Conservation (phyloP, 2,113 vertebrate genomes). For the Fregetta grallaria region DNA sequence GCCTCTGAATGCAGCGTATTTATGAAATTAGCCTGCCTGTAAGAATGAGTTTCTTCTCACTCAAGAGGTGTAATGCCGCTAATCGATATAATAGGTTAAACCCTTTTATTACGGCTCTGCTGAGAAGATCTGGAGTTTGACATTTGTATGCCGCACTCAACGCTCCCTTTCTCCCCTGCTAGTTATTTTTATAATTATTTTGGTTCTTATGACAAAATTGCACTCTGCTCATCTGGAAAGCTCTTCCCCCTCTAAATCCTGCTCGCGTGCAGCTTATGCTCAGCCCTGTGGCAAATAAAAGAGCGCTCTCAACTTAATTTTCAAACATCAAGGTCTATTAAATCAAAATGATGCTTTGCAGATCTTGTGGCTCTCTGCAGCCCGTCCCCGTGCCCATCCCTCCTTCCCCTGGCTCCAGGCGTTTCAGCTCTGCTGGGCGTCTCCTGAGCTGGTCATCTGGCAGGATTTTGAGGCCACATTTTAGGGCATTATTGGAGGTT, state of each 20-base stretch:
- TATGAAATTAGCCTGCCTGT: neutral
- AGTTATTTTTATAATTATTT: conserved; percentile 28
- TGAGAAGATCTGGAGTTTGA: neutral
- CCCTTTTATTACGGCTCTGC: neutral
- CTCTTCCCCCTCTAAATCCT: neutral
- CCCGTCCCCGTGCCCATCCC: neutral
- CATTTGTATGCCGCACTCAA: neutral
- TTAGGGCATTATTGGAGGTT: neutral
- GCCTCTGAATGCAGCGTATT: rapidly evolving
- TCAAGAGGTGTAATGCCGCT: neutral
- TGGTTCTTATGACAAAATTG: neutral
- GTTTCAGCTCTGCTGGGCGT: neutral
- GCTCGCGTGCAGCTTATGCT: rapidly evolving
- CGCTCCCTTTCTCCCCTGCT: neutral
- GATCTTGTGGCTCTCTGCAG: neutral
- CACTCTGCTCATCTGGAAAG: neutral
- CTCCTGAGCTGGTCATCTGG: neutral
- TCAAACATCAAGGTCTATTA: neutral
- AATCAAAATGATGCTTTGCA: neutral
- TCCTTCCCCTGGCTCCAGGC: neutral
- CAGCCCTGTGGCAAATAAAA: neutral
- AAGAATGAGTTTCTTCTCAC: neutral
- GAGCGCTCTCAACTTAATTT: neutral
- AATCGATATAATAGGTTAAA: neutral
- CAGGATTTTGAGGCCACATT: neutral